Conservation (phyloP, 2,113 vertebrate genomes). For the Phodopus roborovskii region DNA sequence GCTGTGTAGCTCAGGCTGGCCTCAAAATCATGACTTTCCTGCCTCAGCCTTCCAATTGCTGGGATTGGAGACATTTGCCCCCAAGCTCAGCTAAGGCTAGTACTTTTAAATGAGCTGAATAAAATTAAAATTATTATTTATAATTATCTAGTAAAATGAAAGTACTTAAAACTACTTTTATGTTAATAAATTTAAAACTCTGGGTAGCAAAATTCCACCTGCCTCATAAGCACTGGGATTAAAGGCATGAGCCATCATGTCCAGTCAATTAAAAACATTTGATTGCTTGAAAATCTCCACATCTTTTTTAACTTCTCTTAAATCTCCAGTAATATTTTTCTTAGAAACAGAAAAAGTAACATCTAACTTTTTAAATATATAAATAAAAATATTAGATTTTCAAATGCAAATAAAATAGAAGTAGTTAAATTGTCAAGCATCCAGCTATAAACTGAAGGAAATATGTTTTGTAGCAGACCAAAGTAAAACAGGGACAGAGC, state of each 20-base stretch:
- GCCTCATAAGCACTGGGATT: background rate
- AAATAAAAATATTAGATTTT: background rate
- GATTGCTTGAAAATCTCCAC: background rate
- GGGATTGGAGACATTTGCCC: background rate
- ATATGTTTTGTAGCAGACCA: background rate
- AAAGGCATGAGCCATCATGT: background rate
- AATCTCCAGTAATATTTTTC: background rate
- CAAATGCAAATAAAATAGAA: background rate
- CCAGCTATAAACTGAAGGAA: background rate
- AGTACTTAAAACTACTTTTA: background rate
- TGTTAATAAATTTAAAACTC: background rate
- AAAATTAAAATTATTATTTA: background rate
- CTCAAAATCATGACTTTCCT: background rate
- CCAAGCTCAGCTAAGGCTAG: background rate
- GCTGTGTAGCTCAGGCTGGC: background rate
- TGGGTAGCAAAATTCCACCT: background rate
- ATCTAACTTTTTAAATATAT: background rate
- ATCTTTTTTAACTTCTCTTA: background rate
- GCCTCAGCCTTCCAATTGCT: background rate
- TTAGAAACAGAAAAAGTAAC: background rate
- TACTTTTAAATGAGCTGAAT: background rate
- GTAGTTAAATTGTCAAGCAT: background rate
- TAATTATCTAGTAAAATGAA: background rate
- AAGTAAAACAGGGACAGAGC: background rate
- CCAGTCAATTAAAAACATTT: background rate